Evolutionary conservation across 1,140 invertebrate genomes (phyloP).

Genomic region (Aphaenogaster rudis): DNA sequence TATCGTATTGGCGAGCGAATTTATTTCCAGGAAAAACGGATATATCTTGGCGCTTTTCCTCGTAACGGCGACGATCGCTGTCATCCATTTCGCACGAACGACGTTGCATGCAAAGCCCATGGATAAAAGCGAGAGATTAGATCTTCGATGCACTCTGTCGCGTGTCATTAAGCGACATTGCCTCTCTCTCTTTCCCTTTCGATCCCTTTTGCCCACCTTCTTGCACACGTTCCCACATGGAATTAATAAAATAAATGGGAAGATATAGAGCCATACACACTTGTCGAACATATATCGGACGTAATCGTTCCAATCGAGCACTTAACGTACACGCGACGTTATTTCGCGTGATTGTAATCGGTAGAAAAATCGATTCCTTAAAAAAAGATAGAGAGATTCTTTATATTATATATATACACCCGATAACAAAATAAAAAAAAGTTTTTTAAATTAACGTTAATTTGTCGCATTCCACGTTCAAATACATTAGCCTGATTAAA

Average conservation of each 20-base stretch:
- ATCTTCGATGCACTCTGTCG: background rate
- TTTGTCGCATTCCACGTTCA: background rate
- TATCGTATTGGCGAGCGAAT: constrained; percentile 5
- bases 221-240: background rate
- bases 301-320: constrained; percentile 4
- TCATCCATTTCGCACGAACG: background rate
- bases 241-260: constrained; percentile 23
- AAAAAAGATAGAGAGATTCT: background rate
- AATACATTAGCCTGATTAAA: constrained; percentile 22
- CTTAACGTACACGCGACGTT: constrained; percentile 34
- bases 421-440: background rate
- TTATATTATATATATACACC: background rate
- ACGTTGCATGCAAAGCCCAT: background rate
- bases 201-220: background rate
- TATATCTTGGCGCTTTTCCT: background rate
- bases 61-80: background rate
- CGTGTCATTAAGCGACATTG: background rate
- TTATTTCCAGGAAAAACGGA: constrained; percentile 2
- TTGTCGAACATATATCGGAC: constrained; percentile 4
- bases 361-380: background rate
- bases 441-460: background rate
- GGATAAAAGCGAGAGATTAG: constrained; percentile 17
- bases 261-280: background rate
- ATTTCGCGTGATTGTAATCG: background rate
- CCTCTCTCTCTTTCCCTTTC: background rate